Evolutionary conservation across 23 tunicate species (phyloP).

Genomic region (Halocynthia aurantium): DNA sequence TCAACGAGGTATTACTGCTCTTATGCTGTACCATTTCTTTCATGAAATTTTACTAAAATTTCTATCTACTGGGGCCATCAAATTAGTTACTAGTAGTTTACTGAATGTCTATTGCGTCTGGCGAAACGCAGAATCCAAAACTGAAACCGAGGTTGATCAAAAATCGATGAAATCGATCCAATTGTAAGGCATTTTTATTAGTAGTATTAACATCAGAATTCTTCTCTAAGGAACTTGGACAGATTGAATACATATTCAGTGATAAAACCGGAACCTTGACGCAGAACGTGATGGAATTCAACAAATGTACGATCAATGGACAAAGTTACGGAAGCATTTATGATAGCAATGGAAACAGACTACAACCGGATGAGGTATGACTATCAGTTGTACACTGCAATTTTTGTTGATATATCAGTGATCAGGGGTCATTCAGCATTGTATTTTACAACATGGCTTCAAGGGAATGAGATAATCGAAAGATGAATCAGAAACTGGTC

Average conservation of each 20-base stretch:
- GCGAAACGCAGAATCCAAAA: too few species aligned
- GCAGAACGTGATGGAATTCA: conserved; percentile 95
- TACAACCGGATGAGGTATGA: conserved; percentile 47
- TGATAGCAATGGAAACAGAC: conserved; percentile 35
- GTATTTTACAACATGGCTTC: background rate
- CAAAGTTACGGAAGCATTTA: conserved; percentile 47
- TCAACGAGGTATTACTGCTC: conserved; percentile 93
- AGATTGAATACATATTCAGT: conserved; percentile 85
- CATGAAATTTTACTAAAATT: background rate
- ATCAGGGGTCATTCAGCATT: background rate
- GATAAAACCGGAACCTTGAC: conserved; percentile 99
- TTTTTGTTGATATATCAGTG: too few species aligned
- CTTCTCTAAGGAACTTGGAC: conserved; percentile 75
- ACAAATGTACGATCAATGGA: conserved; percentile 69
- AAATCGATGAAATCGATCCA: too few species aligned
- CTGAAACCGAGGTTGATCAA: too few species aligned
- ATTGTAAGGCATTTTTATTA: background rate
- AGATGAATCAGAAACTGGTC: background rate
- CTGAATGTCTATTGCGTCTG: too few species aligned
- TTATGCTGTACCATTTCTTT: too few species aligned
- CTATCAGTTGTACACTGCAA: too few species aligned
- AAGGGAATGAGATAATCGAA: background rate
- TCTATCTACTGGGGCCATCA: too few species aligned
- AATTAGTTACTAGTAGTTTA: too few species aligned
- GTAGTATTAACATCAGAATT: background rate